These are phyloP conservation scores for Hydraecia micacea DNA, from an alignment of 2,888 invertebrate genomes.

Conservation along the genomic window DNA sequence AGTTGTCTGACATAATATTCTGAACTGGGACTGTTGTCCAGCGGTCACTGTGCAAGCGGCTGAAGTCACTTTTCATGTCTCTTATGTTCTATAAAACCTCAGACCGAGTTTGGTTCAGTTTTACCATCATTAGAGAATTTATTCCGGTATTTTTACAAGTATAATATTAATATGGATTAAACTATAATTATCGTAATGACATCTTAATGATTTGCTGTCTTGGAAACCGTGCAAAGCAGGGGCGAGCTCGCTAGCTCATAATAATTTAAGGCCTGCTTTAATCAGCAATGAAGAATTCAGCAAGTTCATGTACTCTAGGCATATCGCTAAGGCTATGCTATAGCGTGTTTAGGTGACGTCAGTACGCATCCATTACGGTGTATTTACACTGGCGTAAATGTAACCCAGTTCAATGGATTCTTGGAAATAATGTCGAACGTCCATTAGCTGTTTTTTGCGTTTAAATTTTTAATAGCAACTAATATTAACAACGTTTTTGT, in stretches of 20 bases:
- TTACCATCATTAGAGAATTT: not conserved
- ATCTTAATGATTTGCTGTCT: not conserved
- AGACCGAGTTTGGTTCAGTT: no score
- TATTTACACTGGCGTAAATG: slow-evolving; percentile 61
- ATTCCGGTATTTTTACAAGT: not conserved
- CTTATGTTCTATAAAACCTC: no score
- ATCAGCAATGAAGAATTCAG: not conserved
- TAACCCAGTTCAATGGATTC: slow-evolving; percentile 60
- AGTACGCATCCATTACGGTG: slow-evolving; percentile 59
- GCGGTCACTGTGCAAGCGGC: no score
- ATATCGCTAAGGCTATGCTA: slow-evolving; percentile 17
- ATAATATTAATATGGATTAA: not conserved
- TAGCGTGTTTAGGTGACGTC: slow-evolving; percentile 53
- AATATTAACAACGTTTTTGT: not conserved
- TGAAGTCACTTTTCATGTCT: no score
- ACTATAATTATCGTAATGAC: not conserved
- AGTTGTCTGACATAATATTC: no score
- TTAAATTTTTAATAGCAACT: slow-evolving; percentile 16
- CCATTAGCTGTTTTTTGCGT: slow-evolving; percentile 45
- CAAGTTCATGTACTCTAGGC: not conserved
- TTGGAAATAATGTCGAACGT: slow-evolving; percentile 45
- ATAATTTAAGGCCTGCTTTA: not conserved
- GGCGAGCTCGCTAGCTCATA: not conserved
- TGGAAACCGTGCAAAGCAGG: no score
- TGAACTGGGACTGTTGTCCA: no score